These are phyloP conservation scores for Megaptera novaeangliae DNA, from an alignment of 2,113 vertebrate genomes.

Conservation along the genomic window DNA sequence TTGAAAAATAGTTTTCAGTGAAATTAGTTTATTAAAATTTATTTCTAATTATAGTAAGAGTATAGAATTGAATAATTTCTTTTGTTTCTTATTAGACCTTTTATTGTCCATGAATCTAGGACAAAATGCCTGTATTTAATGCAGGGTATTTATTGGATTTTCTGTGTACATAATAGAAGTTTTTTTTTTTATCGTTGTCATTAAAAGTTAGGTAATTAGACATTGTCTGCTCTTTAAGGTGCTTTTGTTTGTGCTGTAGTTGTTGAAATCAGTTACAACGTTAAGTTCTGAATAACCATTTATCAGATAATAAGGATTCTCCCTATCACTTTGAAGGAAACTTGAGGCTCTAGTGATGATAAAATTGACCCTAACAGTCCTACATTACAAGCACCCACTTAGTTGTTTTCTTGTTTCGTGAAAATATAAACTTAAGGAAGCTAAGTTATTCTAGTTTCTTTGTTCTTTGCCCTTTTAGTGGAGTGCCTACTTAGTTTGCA, in stretches of 20 bases:
- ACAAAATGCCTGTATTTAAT: slow-evolving; percentile 1
- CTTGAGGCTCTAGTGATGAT: slow-evolving; percentile 2
- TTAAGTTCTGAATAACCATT: background rate
- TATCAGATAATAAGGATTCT: background rate
- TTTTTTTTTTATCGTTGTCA: background rate
- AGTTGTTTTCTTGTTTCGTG: slow-evolving; percentile 37
- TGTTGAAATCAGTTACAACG: background rate
- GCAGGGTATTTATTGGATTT: background rate
- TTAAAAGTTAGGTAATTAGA: slow-evolving; percentile 20
- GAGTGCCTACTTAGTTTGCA: slow-evolving; percentile 45
- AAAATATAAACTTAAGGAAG: slow-evolving; percentile 13
- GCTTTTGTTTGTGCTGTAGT: background rate
- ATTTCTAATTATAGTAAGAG: slow-evolving; percentile 28
- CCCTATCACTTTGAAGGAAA: slow-evolving; percentile 18
- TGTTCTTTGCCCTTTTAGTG: slow-evolving; percentile 39
- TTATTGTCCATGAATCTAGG: background rate
- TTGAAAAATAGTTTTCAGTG: slow-evolving; percentile 36
- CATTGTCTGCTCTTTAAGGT: background rate
- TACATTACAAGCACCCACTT: background rate
- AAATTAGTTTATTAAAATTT: slow-evolving; percentile 41
- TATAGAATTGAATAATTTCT: slow-evolving; percentile 27
- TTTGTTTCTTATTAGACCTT: background rate
- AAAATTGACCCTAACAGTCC: background rate
- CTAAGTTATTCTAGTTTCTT: slow-evolving; percentile 20
- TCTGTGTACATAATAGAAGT: background rate